Base-by-base conservation (phyloP, 2,113 vertebrate species). In the Sinocyclocheilus grahami region DNA sequence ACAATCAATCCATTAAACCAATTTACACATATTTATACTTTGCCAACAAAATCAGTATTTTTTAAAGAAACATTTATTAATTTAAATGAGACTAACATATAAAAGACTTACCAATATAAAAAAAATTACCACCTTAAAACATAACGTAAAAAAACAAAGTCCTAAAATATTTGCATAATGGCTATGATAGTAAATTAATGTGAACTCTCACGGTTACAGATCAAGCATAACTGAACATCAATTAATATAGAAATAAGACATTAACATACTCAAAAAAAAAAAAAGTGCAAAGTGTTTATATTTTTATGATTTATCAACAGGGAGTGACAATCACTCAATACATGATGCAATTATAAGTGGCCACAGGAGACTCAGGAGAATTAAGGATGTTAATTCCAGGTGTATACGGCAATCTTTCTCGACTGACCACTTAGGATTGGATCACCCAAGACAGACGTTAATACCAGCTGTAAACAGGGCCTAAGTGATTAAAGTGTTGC, bases 401-500 rank as follows among this genome's bases (percentile, higher is more conserved):
- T 69, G 80, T 24, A 37, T 51, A 82, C 4, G 1, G 24, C 80
- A 48, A 30, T 51, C n/a, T 27, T 82, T 69, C 62, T 82, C 12
- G 5, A 14, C 46, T 46, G 14, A 51, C 42, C 60, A 22, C 65
- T 83, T 55, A 24, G 7, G 27, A 58, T 39, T 30, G 18, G 30
- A 83, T 74, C 12, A 14, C 65, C 20, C 33, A 24, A 84, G 33
- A 74, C 4, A 13, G 22, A 84, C 20, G 48, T 75, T 74, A 84
- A 60, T 84, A 12, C 69, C 67, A 58, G 51, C 51, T 84, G 67
- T 71, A 80, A 67, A 72, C 78, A 86, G 60, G 86, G 67, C 74
- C 71, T 46, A 67, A 85, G 72, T 78, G 85, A 88, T 88, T 89
- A 86, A 88, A 89, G 55, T 78, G 89, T 96, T 95, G 93, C 94